Conservation (phyloP, 2,888 invertebrate genomes). For the Eudemis profundana region DNA sequence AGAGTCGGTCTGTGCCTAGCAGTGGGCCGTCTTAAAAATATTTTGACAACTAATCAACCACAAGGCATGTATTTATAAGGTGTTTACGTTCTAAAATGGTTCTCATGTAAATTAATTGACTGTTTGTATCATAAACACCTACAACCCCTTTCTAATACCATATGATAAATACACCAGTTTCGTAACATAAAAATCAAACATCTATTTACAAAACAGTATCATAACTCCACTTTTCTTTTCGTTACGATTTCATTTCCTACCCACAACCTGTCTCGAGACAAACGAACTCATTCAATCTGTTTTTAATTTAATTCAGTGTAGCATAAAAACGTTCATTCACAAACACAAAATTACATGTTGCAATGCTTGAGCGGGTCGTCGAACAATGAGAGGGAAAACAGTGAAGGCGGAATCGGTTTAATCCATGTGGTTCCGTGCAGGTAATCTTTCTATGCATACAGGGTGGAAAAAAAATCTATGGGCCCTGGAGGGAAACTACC, state of each 20-base stretch:
- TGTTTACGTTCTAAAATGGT: neutral
- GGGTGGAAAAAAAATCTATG: too few relatives aligned
- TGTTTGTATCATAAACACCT: neutral
- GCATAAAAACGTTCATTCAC: constrained; percentile 44
- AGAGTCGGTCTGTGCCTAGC: too few relatives aligned
- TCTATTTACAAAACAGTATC: constrained; percentile 10
- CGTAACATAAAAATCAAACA: neutral
- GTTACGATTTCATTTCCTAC: constrained; percentile 35
- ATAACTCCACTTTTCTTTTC: constrained; percentile 23
- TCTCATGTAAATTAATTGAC: neutral
- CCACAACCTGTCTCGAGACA: constrained; percentile 42
- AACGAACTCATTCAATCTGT: constrained; percentile 40
- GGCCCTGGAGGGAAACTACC: too few relatives aligned
- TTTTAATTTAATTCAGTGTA: constrained; percentile 43
- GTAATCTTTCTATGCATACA: too few relatives aligned
- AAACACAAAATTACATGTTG: constrained; percentile 44
- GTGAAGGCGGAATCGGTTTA: constrained; percentile 19
- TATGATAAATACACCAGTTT: neutral
- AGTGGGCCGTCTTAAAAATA: too few relatives aligned
- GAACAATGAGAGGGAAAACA: constrained; percentile 44
- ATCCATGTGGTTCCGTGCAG: constrained; percentile 15
- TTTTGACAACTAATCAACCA: too few relatives aligned
- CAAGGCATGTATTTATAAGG: neutral
- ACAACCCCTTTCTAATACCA: neutral
- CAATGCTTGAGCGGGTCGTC: constrained; percentile 39